Evolutionary conservation across 37 sponge, comb jelly and placozoan species (phyloP).

Genomic region (Chondrosia reniformis): DNA sequence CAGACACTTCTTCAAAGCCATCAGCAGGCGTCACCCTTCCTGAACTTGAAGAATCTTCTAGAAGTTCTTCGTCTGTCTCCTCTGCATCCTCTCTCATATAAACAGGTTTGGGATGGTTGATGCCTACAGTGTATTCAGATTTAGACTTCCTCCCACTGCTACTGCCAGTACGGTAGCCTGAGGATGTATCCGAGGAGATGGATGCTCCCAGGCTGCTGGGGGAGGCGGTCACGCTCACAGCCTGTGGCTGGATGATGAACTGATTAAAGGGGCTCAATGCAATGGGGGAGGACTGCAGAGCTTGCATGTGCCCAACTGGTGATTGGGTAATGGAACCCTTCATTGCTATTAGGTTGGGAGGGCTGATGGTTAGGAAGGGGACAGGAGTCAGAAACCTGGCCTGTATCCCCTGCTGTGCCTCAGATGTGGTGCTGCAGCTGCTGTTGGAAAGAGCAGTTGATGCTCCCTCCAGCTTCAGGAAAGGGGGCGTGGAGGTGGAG

Average conservation of each 20-base stretch:
- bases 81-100: conserved; percentile 6
- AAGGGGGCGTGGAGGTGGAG: background rate
- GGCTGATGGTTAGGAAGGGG: background rate
- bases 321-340: too few species aligned
- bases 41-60: conserved; percentile 13
- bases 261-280: background rate
- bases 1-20: background rate
- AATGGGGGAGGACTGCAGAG: conserved; percentile 8
- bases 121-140: conserved; percentile 19
- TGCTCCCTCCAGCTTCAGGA: background rate
- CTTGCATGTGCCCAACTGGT: background rate
- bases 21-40: conserved; percentile 9
- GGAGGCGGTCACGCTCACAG: background rate
- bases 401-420: background rate
- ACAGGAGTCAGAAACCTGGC: background rate
- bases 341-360: background rate
- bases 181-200: background rate
- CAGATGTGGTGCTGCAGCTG: background rate
- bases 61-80: conserved; percentile 1
- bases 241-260: background rate
- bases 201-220: conserved; percentile 2
- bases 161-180: conserved; percentile 10
- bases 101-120: conserved; percentile 3
- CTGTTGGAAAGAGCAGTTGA: background rate
- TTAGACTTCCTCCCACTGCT: background rate